phyloP scores from a whole-genome alignment of 2,888 invertebrate species.

The Drosophila diplacantha region DNA sequence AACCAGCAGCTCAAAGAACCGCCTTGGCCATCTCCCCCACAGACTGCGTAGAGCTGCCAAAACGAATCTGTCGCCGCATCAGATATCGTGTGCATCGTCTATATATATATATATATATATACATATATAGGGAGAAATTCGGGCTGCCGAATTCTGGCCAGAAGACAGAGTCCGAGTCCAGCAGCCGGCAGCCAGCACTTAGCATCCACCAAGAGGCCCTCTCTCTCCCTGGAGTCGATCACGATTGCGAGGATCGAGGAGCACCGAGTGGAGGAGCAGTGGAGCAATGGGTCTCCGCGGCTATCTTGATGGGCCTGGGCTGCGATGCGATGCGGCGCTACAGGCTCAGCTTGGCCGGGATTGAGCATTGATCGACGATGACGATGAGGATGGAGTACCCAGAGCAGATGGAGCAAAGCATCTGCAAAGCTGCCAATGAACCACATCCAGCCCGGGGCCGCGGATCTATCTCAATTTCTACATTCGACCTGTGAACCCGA shows the following conservation, averaged over 20 bases:
- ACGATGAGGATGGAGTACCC: conserved; percentile 37
- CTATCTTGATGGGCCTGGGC: conserved; percentile 62
- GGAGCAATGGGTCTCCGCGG: conserved; percentile 15
- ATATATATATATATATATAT: conserved; percentile 3
- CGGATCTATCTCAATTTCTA: conserved; percentile 41
- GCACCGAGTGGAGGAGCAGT: not conserved
- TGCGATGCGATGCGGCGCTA: conserved; percentile 59
- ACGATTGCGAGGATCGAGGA: conserved; percentile 53
- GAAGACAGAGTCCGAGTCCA: conserved; percentile 9
- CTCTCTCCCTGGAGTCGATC: conserved; percentile 43
- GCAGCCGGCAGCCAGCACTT: conserved; percentile 3
- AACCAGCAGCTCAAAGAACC: not conserved
- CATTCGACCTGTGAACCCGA: conserved; percentile 67
- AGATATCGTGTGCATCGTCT: conserved; percentile 42
- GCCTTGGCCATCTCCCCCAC: not conserved
- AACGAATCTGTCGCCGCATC: conserved; percentile 73
- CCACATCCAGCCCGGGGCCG: conserved; percentile 50
- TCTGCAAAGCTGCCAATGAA: conserved; percentile 73
- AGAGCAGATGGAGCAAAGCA: too few species aligned
- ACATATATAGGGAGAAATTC: conserved; percentile 26
- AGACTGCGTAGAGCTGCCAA: conserved; percentile 57
- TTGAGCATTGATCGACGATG: conserved; percentile 56
- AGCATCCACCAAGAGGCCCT: conserved; percentile 12
- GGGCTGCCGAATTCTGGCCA: conserved; percentile 56
- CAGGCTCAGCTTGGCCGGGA: conserved; percentile 44